phyloP scores from a whole-genome alignment of 2,888 invertebrate genomes.

The Pseudococcus jackbeardsleyi region DNA sequence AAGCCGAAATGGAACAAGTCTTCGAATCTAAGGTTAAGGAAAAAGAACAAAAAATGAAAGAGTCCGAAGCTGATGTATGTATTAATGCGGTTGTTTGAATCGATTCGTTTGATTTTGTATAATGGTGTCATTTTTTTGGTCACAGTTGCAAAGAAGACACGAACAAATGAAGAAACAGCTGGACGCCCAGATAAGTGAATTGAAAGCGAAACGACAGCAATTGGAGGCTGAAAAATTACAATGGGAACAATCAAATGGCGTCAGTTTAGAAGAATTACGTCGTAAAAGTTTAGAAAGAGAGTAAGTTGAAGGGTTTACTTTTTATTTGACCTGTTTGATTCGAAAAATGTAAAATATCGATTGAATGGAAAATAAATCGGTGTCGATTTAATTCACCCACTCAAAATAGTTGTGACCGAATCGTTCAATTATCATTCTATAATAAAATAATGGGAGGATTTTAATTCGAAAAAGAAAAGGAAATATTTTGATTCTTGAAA shows the following conservation, averaged over 20 bases:
- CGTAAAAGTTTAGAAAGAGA: constrained; percentile 90
- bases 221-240: constrained; percentile 87
- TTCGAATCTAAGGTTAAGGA: constrained; percentile 98
- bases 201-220: constrained; percentile 88
- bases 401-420: too few species aligned
- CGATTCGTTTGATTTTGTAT: not conserved
- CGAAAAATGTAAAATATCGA: too few species aligned
- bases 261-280: constrained; percentile 89
- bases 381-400: too few species aligned
- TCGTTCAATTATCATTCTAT: too few species aligned
- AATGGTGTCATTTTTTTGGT: constrained; percentile 58
- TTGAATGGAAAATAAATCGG: too few species aligned
- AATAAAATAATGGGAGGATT: too few species aligned
- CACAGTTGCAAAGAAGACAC: constrained; percentile 85
- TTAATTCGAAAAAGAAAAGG: too few species aligned
- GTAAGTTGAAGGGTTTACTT: constrained; percentile 73
- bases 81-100: not conserved
- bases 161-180: constrained; percentile 84
- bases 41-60: constrained; percentile 95
- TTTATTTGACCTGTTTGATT: too few species aligned
- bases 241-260: constrained; percentile 92
- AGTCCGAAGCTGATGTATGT: constrained; percentile 89
- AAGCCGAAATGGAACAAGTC: constrained; percentile 98
- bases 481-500: too few species aligned
- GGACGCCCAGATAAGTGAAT: constrained; percentile 91